phyloP scores from a whole-genome alignment of 2,797 vertebrate genomes.

The Tangara arthus region DNA sequence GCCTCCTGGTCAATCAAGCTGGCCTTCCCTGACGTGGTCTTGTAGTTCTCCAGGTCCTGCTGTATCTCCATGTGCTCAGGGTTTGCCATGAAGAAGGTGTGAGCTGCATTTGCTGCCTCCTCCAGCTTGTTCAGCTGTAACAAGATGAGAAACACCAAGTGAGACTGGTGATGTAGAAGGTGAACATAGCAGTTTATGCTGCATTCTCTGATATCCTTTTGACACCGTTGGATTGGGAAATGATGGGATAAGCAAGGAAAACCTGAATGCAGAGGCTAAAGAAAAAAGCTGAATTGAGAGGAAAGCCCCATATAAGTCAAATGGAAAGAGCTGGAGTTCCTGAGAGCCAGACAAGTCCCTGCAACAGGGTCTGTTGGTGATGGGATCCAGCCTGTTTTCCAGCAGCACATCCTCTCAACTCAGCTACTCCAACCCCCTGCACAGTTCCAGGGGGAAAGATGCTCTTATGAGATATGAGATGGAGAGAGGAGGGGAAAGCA shows the following conservation, averaged over 20 bases:
- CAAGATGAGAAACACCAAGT: background rate
- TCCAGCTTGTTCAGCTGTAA: slow-evolving; percentile 86
- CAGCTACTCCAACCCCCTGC: background rate
- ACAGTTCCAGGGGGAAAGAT: background rate
- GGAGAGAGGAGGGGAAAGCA: background rate
- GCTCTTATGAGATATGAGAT: background rate
- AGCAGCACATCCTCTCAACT: background rate
- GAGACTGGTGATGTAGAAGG: background rate
- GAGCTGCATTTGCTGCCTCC: slow-evolving; percentile 90
- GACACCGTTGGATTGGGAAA: background rate
- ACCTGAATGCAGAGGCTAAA: background rate
- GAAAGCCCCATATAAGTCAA: background rate
- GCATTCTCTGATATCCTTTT: background rate
- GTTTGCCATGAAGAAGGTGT: slow-evolving; percentile 97
- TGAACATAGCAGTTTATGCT: background rate
- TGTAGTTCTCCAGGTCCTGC: slow-evolving; percentile 89
- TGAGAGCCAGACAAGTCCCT: background rate
- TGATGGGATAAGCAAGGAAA: background rate
- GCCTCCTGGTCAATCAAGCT: slow-evolving; percentile 86
- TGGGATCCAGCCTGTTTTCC: background rate
- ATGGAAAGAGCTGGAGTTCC: background rate
- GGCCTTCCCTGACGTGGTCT: slow-evolving; percentile 75
- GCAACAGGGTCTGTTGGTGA: accelerated
- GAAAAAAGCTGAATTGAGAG: background rate
- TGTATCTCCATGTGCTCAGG: slow-evolving; percentile 95